These are phyloP conservation scores for Drosophila lini DNA, from an alignment of 1,140 invertebrate genomes.

Conservation along the genomic window DNA sequence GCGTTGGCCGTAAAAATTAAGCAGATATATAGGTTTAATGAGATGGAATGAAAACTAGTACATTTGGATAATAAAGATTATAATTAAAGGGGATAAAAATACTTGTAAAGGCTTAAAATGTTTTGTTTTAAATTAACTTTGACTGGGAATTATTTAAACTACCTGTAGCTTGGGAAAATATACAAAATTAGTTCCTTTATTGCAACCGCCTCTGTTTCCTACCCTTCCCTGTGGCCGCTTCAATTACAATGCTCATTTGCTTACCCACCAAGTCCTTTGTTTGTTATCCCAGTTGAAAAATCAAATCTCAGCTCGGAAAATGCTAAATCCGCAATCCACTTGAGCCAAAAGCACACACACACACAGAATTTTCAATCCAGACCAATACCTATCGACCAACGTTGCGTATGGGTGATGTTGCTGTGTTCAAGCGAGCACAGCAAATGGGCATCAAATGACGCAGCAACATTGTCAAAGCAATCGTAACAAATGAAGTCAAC, in stretches of 20 bases:
- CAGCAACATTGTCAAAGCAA: slow-evolving; percentile 81
- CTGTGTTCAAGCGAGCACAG: slow-evolving; percentile 46
- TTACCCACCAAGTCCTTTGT: slow-evolving; percentile 40
- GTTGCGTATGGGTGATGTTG: slow-evolving; percentile 26
- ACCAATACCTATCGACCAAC: slow-evolving; percentile 31
- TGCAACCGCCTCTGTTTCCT: not conserved
- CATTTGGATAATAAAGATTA: slow-evolving; percentile 35
- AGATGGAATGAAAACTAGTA: slow-evolving; percentile 10
- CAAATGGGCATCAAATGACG: slow-evolving; percentile 80
- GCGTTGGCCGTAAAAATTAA: slow-evolving; percentile 31
- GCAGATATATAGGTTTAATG: slow-evolving; percentile 1
- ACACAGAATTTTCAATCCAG: slow-evolving; percentile 5
- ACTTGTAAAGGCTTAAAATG: not conserved
- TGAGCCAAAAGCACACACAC: slow-evolving; percentile 35
- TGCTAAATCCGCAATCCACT: slow-evolving; percentile 50
- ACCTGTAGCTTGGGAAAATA: not conserved
- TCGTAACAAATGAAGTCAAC: slow-evolving; percentile 81
- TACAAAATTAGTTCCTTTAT: no score
- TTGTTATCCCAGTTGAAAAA: slow-evolving; percentile 41
- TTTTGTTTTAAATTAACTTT: no score
- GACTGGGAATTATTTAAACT: not conserved
- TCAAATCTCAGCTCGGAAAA: slow-evolving; percentile 49
- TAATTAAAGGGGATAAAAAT: slow-evolving; percentile 8
- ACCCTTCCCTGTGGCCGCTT: not conserved
- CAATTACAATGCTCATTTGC: slow-evolving; percentile 46